phyloP scores from a whole-genome alignment of 2,113 vertebrate genomes.

The Hypomesus transpacificus region DNA sequence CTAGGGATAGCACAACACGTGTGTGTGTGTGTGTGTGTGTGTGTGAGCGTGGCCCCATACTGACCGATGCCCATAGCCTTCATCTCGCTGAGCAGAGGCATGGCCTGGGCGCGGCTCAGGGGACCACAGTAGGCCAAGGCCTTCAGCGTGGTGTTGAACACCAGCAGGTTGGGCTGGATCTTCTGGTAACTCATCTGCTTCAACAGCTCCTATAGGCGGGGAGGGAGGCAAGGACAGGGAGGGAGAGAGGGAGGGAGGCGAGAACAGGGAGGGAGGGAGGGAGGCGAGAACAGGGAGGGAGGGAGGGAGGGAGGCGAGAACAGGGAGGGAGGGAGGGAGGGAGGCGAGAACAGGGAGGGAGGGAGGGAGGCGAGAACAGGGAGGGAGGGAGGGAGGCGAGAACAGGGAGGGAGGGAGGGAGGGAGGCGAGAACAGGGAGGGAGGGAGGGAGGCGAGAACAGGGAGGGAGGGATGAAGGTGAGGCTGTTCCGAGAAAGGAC shows the following conservation, averaged over 20 bases:
- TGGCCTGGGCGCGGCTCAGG: slow-evolving; percentile 58
- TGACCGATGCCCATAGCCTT: slow-evolving; percentile 82
- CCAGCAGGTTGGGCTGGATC: slow-evolving; percentile 81
- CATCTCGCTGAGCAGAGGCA: slow-evolving; percentile 83
- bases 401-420: background rate
- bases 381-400: background rate
- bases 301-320: background rate
- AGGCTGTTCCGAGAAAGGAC: background rate
- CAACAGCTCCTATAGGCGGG: slow-evolving; percentile 75
- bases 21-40: no score
- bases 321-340: background rate
- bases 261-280: background rate
- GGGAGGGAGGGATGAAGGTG: background rate
- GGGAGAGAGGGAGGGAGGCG: no score
- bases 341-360: background rate
- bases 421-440: background rate
- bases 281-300: background rate
- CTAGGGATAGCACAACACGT: background rate
- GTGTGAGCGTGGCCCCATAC: background rate
- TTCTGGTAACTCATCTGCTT: slow-evolving; percentile 86
- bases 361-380: background rate
- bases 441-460: background rate
- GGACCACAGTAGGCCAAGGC: slow-evolving; percentile 72
- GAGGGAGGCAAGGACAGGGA: no score
- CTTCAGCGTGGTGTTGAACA: slow-evolving; percentile 85